Conservation (phyloP, 1,140 invertebrate genomes). For the Apis mellifera region DNA sequence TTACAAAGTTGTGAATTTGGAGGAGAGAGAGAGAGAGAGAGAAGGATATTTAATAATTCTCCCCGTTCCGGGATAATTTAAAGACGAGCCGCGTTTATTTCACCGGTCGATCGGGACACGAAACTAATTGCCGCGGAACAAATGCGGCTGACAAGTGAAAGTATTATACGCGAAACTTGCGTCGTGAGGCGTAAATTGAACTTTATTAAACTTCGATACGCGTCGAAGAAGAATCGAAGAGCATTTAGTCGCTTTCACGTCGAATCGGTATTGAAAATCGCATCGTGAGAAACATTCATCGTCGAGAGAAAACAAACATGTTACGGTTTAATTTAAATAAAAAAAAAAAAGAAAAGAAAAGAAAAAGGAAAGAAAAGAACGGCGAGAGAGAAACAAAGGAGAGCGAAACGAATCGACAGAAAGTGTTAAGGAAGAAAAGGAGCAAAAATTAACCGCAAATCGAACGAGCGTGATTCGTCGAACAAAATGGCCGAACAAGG, state of each 20-base stretch:
- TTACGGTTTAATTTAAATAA: not conserved
- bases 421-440: not conserved
- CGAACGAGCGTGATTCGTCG: not conserved
- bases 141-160: slow-evolving; percentile 37
- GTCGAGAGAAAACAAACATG: slow-evolving; percentile 19
- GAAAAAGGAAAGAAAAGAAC: not conserved
- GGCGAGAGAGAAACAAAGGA: not conserved
- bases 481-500: not conserved
- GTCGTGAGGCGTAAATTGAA: slow-evolving; percentile 20
- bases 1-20: no score
- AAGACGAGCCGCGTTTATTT: slow-evolving; percentile 6
- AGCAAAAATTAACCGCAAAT: not conserved
- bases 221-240: not conserved
- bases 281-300: slow-evolving; percentile 16
- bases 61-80: not conserved
- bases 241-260: slow-evolving; percentile 27
- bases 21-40: no score
- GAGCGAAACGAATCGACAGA: not conserved
- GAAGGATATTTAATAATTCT: not conserved
- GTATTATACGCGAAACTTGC: not conserved
- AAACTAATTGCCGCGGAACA: slow-evolving; percentile 36
- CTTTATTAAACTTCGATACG: slow-evolving; percentile 37
- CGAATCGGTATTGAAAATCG: not conserved
- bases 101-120: not conserved
- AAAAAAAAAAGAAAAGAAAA: no score